Evolutionary conservation across 2,113 vertebrate genomes (phyloP).

Genomic region (Cavia porcellus): DNA sequence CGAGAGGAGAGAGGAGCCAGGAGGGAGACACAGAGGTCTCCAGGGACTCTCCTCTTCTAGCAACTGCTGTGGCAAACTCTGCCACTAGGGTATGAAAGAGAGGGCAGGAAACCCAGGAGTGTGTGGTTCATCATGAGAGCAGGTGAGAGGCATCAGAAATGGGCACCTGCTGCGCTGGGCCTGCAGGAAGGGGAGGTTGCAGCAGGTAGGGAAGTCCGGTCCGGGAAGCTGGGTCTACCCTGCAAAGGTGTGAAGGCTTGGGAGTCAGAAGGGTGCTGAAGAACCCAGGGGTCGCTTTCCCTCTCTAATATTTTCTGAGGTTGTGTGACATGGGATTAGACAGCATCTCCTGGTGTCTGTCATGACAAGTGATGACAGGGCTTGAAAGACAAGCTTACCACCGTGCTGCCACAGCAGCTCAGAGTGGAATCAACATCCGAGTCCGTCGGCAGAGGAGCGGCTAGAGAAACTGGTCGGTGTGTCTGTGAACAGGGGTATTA

Average conservation of each 20-base stretch:
- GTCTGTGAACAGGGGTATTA: not conserved
- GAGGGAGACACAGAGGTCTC: not conserved
- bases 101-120: not conserved
- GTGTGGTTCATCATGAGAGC: not conserved
- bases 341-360: not conserved
- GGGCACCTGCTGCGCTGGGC: not conserved
- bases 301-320: not conserved
- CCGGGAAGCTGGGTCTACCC: not conserved
- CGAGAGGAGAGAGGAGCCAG: not conserved
- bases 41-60: not conserved
- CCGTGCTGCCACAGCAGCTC: no score
- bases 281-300: not conserved
- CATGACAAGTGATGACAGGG: not conserved
- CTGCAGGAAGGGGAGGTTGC: not conserved
- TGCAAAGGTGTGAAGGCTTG: not conserved
- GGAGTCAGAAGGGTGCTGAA: not conserved
- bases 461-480: not conserved
- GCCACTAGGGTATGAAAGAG: not conserved
- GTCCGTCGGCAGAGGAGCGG: not conserved
- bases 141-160: not conserved
- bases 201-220: not conserved
- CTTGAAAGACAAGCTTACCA: not conserved
- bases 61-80: not conserved
- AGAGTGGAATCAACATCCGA: not conserved
- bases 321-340: not conserved